Evolutionary conservation across 2,888 invertebrate genomes (phyloP).

Genomic region (Glaucopsyche alexis): DNA sequence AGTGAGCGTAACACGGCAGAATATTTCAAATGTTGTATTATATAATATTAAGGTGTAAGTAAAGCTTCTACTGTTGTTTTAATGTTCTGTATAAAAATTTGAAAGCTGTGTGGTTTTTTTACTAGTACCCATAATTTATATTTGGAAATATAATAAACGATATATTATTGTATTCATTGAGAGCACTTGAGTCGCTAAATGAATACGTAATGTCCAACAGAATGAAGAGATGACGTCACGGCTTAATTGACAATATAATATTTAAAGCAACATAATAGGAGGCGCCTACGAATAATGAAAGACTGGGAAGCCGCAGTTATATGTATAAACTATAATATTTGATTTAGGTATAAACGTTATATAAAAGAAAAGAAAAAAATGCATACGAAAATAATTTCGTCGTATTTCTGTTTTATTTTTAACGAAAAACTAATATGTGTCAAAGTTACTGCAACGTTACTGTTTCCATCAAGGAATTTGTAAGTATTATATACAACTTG

Average conservation of each 20-base stretch:
- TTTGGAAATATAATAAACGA: background rate
- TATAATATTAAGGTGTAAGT: background rate
- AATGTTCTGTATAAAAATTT: too few relatives aligned
- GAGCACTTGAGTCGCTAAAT: background rate
- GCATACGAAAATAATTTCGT: background rate
- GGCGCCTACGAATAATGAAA: slow-evolving; percentile 15
- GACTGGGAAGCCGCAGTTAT: background rate
- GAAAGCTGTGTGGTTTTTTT: too few relatives aligned
- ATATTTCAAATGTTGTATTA: background rate
- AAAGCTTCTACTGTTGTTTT: background rate
- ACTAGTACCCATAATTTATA: background rate
- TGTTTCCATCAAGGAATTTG: too few relatives aligned
- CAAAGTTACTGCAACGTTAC: background rate
- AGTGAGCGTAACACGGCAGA: background rate
- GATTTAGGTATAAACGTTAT: background rate
- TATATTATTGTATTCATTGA: background rate
- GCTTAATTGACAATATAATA: slow-evolving; percentile 19
- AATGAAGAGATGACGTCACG: background rate
- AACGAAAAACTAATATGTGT: background rate
- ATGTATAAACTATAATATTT: slow-evolving; percentile 27
- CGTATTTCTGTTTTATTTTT: background rate
- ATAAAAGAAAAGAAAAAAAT: background rate
- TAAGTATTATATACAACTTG: too few relatives aligned
- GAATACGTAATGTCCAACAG: background rate
- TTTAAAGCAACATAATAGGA: slow-evolving; percentile 12